These are phyloP conservation scores for Diglossa cyanea DNA, from an alignment of 2,797 vertebrate genomes.

Conservation along the genomic window DNA sequence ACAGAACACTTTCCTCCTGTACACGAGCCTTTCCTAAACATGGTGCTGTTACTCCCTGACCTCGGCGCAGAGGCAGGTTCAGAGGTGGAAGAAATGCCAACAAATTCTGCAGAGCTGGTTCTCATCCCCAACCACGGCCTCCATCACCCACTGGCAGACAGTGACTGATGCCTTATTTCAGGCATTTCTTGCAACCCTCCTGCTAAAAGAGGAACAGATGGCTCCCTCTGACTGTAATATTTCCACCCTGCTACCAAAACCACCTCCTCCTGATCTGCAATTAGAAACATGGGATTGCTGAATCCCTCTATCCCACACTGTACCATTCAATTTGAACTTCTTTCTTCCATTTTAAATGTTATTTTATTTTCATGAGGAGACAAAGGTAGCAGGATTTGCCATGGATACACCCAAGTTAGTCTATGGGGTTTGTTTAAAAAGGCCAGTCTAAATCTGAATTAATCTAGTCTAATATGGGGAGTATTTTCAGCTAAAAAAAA, in stretches of 20 bases:
- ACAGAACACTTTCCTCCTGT: background rate
- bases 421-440: background rate
- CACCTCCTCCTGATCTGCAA: slow-evolving; percentile 16
- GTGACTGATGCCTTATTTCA: slow-evolving; percentile 1
- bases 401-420: background rate
- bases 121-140: background rate
- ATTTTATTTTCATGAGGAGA: background rate
- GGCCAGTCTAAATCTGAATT: background rate
- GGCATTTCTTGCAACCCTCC: background rate
- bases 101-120: background rate
- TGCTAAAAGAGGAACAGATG: slow-evolving; percentile 8
- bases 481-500: background rate
- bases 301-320: background rate
- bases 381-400: background rate
- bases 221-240: background rate
- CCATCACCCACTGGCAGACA: background rate
- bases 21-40: background rate
- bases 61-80: background rate
- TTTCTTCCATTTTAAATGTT: background rate
- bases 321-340: background rate
- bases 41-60: background rate
- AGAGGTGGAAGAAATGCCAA: background rate
- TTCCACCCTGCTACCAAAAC: background rate
- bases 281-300: background rate
- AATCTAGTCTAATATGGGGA: background rate